Base-by-base conservation (phyloP, 2,888 invertebrate species). In the Mycalesis mineus region DNA sequence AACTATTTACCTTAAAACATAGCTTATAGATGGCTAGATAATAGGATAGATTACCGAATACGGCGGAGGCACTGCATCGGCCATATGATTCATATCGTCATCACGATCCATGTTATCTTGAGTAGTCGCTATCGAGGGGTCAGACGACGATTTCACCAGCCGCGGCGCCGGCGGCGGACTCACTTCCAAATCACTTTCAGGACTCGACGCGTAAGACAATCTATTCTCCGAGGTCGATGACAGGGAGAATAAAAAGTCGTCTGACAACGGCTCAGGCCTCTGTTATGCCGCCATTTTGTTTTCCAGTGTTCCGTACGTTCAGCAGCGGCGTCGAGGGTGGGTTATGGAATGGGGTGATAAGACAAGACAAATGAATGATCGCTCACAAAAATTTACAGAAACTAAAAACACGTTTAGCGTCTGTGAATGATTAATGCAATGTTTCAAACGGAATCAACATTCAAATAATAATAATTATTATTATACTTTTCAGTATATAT, bases 171-270 rank as follows among this genome's bases (percentile, higher is more conserved):
- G 98, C 78, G 95, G 96, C 80, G 98, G 98, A 70, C 89, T 88
- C 53, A 88, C 87, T 78, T 90, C 90, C 84, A 96, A 91, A 89
- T 98, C 98, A 80, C 97, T 97, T 91, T 98, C 98, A 65, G 97
- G 97, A 80, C 97, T 97, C 78, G 97, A 97, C 67, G 97, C 97
- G 88, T 97, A 98, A 78, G 98, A 98, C 70, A 98, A 92, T 80
- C 97, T 95, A 82, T 97, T 94, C 79, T 90, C 90, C 31, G 88
- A 90, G 68, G 86, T 87, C 78, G 96, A 96, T 71, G 96, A 96
- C 98, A 98, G 98, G 80, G 98, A 98, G 92, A 98, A 98, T 80
- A 98, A 94, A 94, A 98, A 98, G 93, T 99, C 98, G 90, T 99
- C 98, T 75, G 97, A 97, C 83, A 98, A 92, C 83, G 97, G 96